These are phyloP conservation scores for Chironomus riparius DNA, from an alignment of 2,888 invertebrate genomes.

Conservation along the genomic window DNA sequence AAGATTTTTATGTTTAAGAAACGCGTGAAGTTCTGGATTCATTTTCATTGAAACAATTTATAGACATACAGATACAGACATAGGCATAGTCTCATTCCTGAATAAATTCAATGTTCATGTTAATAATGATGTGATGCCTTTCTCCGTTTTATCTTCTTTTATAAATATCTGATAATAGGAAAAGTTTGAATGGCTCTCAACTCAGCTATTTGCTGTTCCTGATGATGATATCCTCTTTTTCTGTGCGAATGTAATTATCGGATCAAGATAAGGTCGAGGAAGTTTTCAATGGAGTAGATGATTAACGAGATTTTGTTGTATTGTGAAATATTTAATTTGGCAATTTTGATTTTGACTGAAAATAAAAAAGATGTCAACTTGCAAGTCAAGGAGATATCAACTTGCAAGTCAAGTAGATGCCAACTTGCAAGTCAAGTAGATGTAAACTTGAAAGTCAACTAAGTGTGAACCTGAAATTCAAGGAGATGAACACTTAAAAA, in stretches of 20 bases:
- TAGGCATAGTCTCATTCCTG: background rate
- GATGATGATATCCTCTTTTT: background rate
- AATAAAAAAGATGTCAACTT: too few relatives aligned
- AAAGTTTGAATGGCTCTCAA: background rate
- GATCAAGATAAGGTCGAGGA: background rate
- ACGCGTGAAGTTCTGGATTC: too few relatives aligned
- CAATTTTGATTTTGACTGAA: too few relatives aligned
- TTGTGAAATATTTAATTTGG: background rate
- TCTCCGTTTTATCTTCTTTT: background rate
- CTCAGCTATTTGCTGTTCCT: too few relatives aligned
- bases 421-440: too few relatives aligned
- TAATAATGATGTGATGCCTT: background rate
- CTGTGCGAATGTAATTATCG: background rate
- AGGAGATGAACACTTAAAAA: too few relatives aligned
- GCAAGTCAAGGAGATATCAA: too few relatives aligned
- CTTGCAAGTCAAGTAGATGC: too few relatives aligned
- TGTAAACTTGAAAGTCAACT: too few relatives aligned
- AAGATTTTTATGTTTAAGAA: too few relatives aligned
- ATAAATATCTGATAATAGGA: background rate
- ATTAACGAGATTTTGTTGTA: background rate
- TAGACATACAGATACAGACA: background rate
- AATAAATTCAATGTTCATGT: background rate
- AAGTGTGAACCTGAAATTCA: too few relatives aligned
- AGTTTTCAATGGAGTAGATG: background rate
- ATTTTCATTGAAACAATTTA: too few relatives aligned